Conservation (phyloP, 2,113 vertebrate species). For the Penelope pileata region DNA sequence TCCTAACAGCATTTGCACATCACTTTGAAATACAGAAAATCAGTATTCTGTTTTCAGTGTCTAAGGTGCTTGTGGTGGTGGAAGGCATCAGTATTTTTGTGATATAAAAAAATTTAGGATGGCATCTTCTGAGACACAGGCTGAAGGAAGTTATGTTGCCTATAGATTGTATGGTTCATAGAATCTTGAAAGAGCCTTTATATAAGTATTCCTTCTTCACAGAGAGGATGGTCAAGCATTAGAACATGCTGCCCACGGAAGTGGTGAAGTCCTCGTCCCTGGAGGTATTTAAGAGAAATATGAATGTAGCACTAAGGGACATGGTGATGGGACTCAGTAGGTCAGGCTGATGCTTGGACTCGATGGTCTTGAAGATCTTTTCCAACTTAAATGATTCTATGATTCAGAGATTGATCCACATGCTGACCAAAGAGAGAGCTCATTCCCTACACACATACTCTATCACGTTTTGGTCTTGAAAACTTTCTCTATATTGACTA, state of each 20-base stretch:
- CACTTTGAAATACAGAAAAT: not conserved
- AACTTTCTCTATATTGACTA: not conserved
- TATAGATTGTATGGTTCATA: accelerated
- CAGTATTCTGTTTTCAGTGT: not conserved
- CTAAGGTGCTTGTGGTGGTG: not conserved
- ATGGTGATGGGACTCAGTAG: not conserved
- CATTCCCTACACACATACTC: too few relatives aligned
- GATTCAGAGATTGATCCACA: not conserved
- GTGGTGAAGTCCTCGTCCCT: not conserved
- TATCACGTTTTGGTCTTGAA: not conserved
- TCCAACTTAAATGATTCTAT: not conserved
- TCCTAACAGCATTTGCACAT: not conserved
- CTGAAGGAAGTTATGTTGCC: not conserved
- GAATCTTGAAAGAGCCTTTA: not conserved
- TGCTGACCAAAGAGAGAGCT: not conserved
- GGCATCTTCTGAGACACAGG: not conserved
- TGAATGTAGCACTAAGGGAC: not conserved
- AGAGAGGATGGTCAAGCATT: not conserved
- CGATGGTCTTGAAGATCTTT: not conserved
- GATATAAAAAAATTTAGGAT: not conserved
- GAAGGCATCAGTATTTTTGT: not conserved
- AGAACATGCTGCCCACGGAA: not conserved
- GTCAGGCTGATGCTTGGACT: not conserved
- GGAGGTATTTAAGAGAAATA: not conserved
- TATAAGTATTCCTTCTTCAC: not conserved